These are phyloP conservation scores for Triplophysa tibetana DNA, from an alignment of 2,113 vertebrate genomes.

Conservation along the genomic window DNA sequence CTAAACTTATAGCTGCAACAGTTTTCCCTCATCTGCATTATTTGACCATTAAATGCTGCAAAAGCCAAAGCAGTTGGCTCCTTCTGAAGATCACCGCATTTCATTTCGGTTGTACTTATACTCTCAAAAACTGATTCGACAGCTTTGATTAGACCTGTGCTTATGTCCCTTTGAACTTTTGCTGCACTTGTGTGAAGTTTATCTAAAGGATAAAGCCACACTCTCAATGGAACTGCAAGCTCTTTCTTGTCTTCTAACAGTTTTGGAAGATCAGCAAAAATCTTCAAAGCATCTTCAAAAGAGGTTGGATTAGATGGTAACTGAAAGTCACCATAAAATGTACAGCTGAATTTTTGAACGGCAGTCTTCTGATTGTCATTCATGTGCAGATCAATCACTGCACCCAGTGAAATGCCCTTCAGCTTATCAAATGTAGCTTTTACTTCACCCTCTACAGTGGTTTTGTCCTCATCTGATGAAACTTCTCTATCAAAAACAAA, in stretches of 20 bases:
- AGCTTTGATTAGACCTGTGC: neutral
- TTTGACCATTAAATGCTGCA: constrained; percentile 22
- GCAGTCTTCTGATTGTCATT: neutral
- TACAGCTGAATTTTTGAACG: constrained; percentile 20
- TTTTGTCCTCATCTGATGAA: constrained; percentile 14
- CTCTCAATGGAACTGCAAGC: constrained; percentile 43
- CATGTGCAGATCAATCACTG: neutral
- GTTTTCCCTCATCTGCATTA: constrained; percentile 31
- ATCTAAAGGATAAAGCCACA: constrained; percentile 56
- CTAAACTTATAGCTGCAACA: constrained; percentile 10
- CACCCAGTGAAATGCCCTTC: neutral
- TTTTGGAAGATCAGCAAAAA: constrained; percentile 41
- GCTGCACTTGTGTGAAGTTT: constrained; percentile 50
- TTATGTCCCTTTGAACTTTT: constrained; percentile 47
- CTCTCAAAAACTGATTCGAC: constrained; percentile 45
- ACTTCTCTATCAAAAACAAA: constrained; percentile 24
- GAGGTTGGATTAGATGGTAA: constrained; percentile 35
- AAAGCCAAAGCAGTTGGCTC: constrained; percentile 30
- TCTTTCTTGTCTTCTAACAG: constrained; percentile 29
- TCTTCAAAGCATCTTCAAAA: constrained; percentile 47
- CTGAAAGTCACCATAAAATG: constrained; percentile 46
- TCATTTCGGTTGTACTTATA: constrained; percentile 40
- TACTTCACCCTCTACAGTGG: neutral
- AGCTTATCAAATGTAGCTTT: neutral
- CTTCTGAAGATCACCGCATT: constrained; percentile 46